A percentile compares a stretch with the other conserved stretches of the same genome.
Evolutionary conservation across 2,888 invertebrate species (phyloP).

Genomic region (Hanleya hanleyi): DNA sequence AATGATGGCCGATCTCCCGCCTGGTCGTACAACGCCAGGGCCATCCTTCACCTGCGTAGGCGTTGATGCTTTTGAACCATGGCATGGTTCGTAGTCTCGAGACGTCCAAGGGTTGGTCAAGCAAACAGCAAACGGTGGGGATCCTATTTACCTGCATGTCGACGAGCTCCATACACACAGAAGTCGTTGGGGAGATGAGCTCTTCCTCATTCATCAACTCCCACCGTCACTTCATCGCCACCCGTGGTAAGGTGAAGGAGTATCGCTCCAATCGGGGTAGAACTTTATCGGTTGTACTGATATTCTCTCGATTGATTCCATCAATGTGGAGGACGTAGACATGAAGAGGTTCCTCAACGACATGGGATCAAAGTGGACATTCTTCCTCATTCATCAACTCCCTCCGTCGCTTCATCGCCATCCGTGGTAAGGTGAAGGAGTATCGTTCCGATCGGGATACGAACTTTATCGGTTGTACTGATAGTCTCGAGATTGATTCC

Average conservation of each 20-base stretch:
- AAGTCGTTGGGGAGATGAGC: background rate
- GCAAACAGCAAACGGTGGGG: conserved; percentile 10
- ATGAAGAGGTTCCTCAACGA: no score
- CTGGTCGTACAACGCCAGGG: no score
- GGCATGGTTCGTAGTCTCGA: background rate
- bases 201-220: background rate
- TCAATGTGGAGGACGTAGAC: no score
- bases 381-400: no score
- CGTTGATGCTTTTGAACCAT: background rate
- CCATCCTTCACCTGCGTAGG: conserved; percentile 10
- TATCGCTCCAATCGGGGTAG: background rate
- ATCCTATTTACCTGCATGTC: conserved; percentile 7
- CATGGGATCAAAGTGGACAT: no score
- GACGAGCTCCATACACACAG: conserved; percentile 6
- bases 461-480: no score
- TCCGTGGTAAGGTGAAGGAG: no score
- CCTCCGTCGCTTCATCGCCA: no score
- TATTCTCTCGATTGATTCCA: no score
- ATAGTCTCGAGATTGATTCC: no score
- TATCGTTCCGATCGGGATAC: no score
- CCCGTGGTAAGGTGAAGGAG: background rate
- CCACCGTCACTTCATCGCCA: background rate
- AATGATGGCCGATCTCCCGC: no score
- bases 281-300: background rate
- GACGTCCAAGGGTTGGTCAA: background rate